These are phyloP conservation scores for Balearica regulorum DNA, from an alignment of 2,797 vertebrate genomes.

Conservation along the genomic window DNA sequence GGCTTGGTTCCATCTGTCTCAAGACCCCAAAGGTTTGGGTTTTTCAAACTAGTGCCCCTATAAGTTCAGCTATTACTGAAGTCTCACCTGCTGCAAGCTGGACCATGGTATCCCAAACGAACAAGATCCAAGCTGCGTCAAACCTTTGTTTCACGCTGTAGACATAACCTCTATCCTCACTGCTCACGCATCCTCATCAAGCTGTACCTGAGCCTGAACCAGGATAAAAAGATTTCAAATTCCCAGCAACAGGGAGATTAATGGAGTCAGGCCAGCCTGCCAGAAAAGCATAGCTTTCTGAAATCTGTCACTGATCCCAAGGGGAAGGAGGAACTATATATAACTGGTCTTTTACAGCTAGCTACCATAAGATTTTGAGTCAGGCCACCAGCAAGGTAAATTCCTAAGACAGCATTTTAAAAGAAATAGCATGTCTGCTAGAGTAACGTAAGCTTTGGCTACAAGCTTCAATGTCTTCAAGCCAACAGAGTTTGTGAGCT, in stretches of 20 bases:
- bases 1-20: background rate
- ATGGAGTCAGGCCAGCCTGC: background rate
- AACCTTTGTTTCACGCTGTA: background rate
- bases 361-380: background rate
- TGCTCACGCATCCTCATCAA: background rate
- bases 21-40: background rate
- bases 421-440: background rate
- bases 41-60: background rate
- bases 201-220: background rate
- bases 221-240: background rate
- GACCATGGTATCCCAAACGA: background rate
- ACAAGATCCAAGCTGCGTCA: background rate
- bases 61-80: background rate
- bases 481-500: background rate
- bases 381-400: background rate
- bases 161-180: background rate
- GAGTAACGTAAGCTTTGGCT: background rate
- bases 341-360: background rate
- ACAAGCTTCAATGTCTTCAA: background rate
- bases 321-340: background rate
- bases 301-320: background rate
- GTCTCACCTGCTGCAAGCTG: background rate
- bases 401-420: background rate
- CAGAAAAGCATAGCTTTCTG: background rate
- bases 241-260: background rate